phyloP scores from a whole-genome alignment of 2,888 invertebrate genomes.

The Folsomia candida region DNA sequence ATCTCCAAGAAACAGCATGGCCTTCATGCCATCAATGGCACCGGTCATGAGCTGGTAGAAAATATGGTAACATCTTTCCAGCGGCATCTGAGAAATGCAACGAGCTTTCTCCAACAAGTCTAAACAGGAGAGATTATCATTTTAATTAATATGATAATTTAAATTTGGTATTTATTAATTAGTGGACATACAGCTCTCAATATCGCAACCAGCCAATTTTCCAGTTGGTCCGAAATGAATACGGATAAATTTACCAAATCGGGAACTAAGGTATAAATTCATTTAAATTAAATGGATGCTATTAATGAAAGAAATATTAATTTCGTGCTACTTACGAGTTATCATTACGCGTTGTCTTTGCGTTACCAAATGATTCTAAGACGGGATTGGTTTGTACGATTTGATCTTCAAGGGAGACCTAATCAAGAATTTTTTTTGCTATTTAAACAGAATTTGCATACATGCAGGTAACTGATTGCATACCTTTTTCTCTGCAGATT shows the following conservation, averaged over 20 bases:
- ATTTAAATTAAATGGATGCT: not conserved
- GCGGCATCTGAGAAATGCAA: constrained; percentile 97
- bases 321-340: constrained; percentile 99
- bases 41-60: constrained; percentile 59
- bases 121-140: constrained; percentile 58
- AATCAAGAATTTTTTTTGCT: no score
- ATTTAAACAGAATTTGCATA: no score
- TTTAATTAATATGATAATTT: constrained; percentile 4
- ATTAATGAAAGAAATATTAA: constrained; percentile 79
- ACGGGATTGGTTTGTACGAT: constrained; percentile 53
- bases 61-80: constrained; percentile 75
- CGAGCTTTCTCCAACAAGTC: constrained; percentile 99
- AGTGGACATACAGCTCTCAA: constrained; percentile 98
- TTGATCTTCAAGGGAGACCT: no score
- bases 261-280: not conserved
- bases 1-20: constrained; percentile 56
- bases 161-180: constrained; percentile 52
- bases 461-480: no score
- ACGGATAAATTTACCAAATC: constrained; percentile 97
- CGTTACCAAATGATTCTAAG: constrained; percentile 98
- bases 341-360: constrained; percentile 99
- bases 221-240: constrained; percentile 99
- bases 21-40: constrained; percentile 34
- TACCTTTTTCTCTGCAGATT: constrained; percentile 62
- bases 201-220: constrained; percentile 99